Evolutionary conservation across 2,113 vertebrate genomes (phyloP).

Genomic region (western clawed frog (Xenopus tropicalis)): UCB_Xtro_10.0 CM004447.2:142592001-142592500

Average conservation of each 20-base stretch:
- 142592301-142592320: constrained; percentile 73
- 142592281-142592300: constrained; percentile 78
- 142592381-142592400: constrained; percentile 88
- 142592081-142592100: constrained; percentile 87
- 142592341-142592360: constrained; percentile 83
- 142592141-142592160: constrained; percentile 76
- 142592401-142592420: constrained; percentile 91
- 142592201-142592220: constrained; percentile 84
- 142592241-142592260: constrained; percentile 87
- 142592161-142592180: constrained; percentile 91
- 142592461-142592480: constrained; percentile 92
- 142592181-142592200: constrained; percentile 98
- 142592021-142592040: constrained; percentile 98
- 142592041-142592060: constrained; percentile 92
- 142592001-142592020: constrained; percentile 98
- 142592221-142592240: constrained; percentile 66
- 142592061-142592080: constrained; percentile 89
- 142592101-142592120: constrained; percentile 74
- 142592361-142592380: constrained; percentile 97
- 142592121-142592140: constrained; percentile 79
- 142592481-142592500: constrained; percentile 94
- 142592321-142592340: constrained; percentile 88
- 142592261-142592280: constrained; percentile 85
- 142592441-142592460: constrained; percentile 89
- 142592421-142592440: constrained; percentile 88